Base-by-base conservation (phyloP, 2,797 vertebrate species). In the Champsocephalus esox region DNA sequence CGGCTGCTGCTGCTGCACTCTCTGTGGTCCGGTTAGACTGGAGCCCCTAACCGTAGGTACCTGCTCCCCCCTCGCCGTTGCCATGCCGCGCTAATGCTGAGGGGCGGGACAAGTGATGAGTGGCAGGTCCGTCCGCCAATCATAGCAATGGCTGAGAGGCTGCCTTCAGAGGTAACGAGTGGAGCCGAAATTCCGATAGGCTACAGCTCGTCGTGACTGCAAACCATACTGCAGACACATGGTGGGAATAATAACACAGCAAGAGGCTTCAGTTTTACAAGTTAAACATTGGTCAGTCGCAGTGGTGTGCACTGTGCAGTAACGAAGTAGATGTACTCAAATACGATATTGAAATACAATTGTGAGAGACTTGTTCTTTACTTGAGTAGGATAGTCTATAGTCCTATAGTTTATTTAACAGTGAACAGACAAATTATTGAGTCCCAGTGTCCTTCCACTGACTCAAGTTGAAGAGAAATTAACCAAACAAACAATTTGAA, bases 71-170 rank as follows among this genome's bases (percentile, higher is more conserved):
- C 34, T 55, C 61, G 45, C 57, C 77, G 85, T 80, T 86, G 81
- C 81, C 88, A 80, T 87, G 85, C 84, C 85, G 79, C 83, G 77
- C 48, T 78, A 43, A 65, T 70, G 75, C 73, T 68, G 58, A 71
- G 75, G 88, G 89, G 89, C 81, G 89, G 81, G 74, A 48, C 55
- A 58, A 63, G 34, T 4, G 62, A 2, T 83, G 88, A 91, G 52
- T 83, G 90, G 70, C 82, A 74, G 28, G 64, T 34, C 54, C 2
- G 43, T 43, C 52, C 78, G 68, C 85, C 89, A 88, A 80, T 65
- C 54, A 75, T 54, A 8, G 79, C 51, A 0, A 9, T 1, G 73
- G 56, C 61, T 14, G 72, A 67, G 77, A 41, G 43, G 82, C 28
- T 76, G 79, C 83, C 63, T 84, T 77, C 76, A 28, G 65, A 61